phyloP scores from a whole-genome alignment of 2,113 vertebrate species.

The Dromas ardeola region DNA sequence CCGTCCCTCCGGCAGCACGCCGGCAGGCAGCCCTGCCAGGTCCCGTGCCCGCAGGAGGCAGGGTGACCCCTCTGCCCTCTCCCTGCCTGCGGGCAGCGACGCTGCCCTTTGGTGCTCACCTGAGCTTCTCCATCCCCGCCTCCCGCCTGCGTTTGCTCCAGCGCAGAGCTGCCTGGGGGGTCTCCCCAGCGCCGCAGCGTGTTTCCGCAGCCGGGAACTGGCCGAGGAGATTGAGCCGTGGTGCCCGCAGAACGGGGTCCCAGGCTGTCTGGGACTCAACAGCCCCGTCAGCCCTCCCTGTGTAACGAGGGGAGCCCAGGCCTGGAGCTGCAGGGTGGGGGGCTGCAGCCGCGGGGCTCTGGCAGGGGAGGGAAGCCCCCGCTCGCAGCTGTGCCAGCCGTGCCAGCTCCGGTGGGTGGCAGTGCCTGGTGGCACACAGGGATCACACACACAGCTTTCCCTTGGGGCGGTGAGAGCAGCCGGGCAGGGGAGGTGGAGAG shows the following conservation, averaged over 20 bases:
- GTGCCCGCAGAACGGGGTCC: background rate
- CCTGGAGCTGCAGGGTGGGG: background rate
- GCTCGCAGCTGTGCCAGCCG: background rate
- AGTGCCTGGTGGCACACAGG: background rate
- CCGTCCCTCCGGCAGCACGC: fast-evolving
- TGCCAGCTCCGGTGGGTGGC: background rate
- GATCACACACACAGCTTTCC: background rate
- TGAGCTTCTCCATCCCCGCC: background rate
- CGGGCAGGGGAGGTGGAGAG: background rate
- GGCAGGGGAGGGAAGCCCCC: background rate
- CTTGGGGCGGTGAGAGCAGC: fast-evolving
- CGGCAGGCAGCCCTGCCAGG: background rate
- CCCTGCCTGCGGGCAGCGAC: background rate
- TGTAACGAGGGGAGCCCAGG: fast-evolving
- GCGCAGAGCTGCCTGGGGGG: background rate
- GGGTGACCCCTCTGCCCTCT: background rate
- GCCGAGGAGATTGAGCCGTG: background rate
- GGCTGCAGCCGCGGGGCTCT: background rate
- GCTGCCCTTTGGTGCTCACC: background rate
- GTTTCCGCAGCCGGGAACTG: background rate
- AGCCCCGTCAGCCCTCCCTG: background rate
- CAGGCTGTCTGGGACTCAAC: too few relatives aligned
- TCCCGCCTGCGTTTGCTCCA: background rate
- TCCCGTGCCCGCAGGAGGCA: background rate
- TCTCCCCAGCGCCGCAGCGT: fast-evolving